These are phyloP conservation scores for Momotus momota DNA, from an alignment of 2,797 vertebrate genomes.

Conservation along the genomic window DNA sequence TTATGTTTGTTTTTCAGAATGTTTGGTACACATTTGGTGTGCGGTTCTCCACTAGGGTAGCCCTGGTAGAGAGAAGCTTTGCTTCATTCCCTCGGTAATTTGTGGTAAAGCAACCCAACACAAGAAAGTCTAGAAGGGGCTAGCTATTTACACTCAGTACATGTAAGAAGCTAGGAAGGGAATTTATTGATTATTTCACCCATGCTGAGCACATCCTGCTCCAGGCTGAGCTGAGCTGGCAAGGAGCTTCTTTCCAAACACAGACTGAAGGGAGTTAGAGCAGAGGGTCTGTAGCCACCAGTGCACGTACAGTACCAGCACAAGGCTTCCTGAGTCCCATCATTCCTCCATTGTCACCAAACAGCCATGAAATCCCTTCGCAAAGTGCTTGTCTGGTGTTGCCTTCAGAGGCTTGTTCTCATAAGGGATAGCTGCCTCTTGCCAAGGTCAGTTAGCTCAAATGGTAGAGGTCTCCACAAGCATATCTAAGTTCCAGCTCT, in stretches of 20 bases:
- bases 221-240: not conserved
- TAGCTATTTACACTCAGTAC: not conserved
- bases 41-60: not conserved
- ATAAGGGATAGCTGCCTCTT: not conserved
- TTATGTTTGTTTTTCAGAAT: not conserved
- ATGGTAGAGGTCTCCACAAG: not conserved
- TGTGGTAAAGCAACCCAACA: not conserved
- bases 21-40: not conserved
- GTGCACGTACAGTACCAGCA: not conserved
- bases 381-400: not conserved
- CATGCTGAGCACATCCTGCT: not conserved
- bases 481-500: not conserved
- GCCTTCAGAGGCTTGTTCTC: not conserved
- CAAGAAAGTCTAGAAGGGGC: not conserved
- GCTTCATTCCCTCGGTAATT: not conserved
- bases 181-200: not conserved
- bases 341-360: not conserved
- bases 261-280: not conserved
- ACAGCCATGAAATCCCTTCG: not conserved
- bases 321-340: not conserved
- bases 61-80: not conserved
- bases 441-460: constrained; percentile 12
- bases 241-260: not conserved
- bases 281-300: not conserved
- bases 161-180: not conserved